phyloP scores from a whole-genome alignment of 2,888 invertebrate genomes.

The Eudemis profundana region DNA sequence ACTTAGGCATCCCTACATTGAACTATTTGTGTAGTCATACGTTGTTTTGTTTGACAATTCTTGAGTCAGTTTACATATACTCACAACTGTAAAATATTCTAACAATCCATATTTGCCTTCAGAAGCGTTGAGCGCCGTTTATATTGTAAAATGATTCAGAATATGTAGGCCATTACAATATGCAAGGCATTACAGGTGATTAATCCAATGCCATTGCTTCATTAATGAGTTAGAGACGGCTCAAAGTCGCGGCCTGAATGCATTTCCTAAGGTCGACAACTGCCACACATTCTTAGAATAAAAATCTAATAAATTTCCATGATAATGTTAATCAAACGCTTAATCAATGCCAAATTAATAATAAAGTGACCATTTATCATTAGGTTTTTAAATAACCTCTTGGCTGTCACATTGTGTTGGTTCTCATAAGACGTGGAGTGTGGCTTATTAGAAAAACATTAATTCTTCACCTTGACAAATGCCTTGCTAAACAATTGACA shows the following conservation, averaged over 20 bases:
- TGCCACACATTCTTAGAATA: conserved; percentile 21
- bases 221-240: conserved; percentile 8
- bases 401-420: conserved; percentile 4
- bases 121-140: neutral
- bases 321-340: neutral
- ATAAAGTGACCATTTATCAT: conserved; percentile 13
- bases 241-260: conserved; percentile 26
- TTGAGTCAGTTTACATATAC: too few species aligned
- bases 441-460: neutral
- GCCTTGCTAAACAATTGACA: conserved; percentile 14
- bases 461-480: conserved; percentile 3
- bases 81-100: too few species aligned
- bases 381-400: conserved; percentile 14
- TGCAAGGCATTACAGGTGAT: conserved; percentile 13
- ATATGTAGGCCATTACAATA: conserved; percentile 9
- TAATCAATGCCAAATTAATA: conserved; percentile 1
- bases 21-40: too few species aligned
- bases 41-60: too few species aligned
- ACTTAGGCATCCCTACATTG: too few species aligned
- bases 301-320: conserved; percentile 9
- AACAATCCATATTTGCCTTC: too few species aligned
- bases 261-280: conserved; percentile 22
- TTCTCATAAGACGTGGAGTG: neutral
- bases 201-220: conserved; percentile 19
- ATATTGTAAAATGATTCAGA: conserved; percentile 5